A percentile compares a stretch with the other conserved stretches of the same genome.
Conservation (phyloP, 2,797 vertebrate genomes). For the Sebastes wilsoni region DNA sequence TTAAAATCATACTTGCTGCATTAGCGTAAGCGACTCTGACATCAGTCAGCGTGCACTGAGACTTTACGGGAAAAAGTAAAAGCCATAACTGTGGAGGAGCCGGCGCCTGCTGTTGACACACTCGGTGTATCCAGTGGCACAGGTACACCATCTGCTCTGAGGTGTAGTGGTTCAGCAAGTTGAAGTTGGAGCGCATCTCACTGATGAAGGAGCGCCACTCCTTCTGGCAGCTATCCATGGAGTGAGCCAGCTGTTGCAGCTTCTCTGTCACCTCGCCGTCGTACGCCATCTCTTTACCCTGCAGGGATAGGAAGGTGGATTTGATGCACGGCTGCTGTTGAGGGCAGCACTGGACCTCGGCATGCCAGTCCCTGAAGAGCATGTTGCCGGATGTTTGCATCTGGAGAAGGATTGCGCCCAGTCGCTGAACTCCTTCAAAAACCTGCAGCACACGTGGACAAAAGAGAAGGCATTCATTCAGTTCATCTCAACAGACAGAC, state of each 20-base stretch:
- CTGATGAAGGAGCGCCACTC: slow-evolving; percentile 77
- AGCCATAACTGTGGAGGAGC: slow-evolving; percentile 76
- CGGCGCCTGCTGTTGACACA: slow-evolving; percentile 20
- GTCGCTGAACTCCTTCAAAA: slow-evolving; percentile 80
- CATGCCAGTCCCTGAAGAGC: slow-evolving; percentile 79
- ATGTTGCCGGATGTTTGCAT: slow-evolving; percentile 82
- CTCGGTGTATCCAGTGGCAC: slow-evolving; percentile 71
- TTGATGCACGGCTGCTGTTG: slow-evolving; percentile 63
- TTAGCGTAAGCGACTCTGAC: slow-evolving; percentile 59
- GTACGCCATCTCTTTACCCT: slow-evolving; percentile 42
- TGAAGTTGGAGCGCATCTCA: slow-evolving; percentile 71
- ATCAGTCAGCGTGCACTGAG: slow-evolving; percentile 65
- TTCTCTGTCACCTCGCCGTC: slow-evolving; percentile 59
- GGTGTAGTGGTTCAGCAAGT: slow-evolving; percentile 81
- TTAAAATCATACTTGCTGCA: background rate
- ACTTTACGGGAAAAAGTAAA: slow-evolving; percentile 78
- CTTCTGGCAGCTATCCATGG: slow-evolving; percentile 78
- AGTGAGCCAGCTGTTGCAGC: slow-evolving; percentile 71
- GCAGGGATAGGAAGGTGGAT: slow-evolving; percentile 65
- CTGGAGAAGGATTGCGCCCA: slow-evolving; percentile 76
- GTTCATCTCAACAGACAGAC: background rate
- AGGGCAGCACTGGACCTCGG: slow-evolving; percentile 68
- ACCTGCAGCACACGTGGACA: slow-evolving; percentile 57
- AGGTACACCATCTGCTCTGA: slow-evolving; percentile 83
- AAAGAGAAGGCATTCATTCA: background rate